Conservation (phyloP, 2,113 vertebrate genomes). For the Leptosomus discolor region DNA sequence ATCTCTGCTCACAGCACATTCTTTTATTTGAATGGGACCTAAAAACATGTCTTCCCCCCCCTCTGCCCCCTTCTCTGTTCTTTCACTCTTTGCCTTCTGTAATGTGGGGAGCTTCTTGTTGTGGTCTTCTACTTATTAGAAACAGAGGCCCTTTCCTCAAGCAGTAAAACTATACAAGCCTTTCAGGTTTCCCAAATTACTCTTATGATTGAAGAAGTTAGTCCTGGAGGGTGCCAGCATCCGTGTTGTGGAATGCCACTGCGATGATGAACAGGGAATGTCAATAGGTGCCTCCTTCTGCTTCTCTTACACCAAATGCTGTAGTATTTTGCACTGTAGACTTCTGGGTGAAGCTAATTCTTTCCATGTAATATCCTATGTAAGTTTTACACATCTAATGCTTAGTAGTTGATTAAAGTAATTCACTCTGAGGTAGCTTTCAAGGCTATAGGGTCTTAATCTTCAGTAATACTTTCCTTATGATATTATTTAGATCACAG, state of each 20-base stretch:
- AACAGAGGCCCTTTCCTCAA: neutral
- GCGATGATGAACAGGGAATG: neutral
- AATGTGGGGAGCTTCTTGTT: neutral
- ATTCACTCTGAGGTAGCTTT: neutral
- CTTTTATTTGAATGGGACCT: neutral
- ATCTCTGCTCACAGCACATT: slow-evolving; percentile 2
- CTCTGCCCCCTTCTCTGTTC: neutral
- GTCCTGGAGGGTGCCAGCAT: neutral
- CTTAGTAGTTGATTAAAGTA: neutral
- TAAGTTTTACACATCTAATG: neutral
- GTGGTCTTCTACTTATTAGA: neutral
- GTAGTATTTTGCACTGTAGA: rapidly evolving
- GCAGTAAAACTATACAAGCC: neutral
- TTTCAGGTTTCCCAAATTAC: neutral
- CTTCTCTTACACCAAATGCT: neutral
- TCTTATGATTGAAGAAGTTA: rapidly evolving
- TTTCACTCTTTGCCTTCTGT: neutral
- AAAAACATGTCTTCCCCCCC: neutral
- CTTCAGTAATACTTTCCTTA: neutral
- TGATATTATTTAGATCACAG: neutral
- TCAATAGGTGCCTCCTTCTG: neutral
- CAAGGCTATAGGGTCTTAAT: neutral
- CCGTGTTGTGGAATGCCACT: rapidly evolving
- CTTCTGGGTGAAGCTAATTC: neutral
- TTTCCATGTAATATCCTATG: neutral